A percentile compares a stretch with the other conserved stretches of the same genome.
phyloP scores from a whole-genome alignment of 2,113 vertebrate species.

The Tetraodon nigroviridis region DNA sequence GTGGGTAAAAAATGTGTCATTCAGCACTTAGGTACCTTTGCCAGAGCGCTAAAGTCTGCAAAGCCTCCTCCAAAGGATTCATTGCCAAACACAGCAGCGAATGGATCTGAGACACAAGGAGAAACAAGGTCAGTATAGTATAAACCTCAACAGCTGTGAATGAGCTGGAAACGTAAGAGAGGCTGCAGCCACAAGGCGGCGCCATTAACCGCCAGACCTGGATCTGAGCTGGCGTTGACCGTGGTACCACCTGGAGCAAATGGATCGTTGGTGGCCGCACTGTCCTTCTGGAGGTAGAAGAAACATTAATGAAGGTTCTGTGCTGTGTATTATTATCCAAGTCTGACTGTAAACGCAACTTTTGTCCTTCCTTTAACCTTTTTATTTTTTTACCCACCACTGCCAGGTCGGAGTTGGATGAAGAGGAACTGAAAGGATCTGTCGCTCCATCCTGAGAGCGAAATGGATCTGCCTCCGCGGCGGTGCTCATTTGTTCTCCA shows the following conservation, averaged over 20 bases:
- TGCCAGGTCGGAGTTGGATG: constrained; percentile 45
- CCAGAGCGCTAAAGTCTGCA: constrained; percentile 89
- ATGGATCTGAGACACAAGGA: constrained; percentile 77
- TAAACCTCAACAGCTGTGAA: constrained; percentile 9
- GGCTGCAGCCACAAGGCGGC: constrained; percentile 30
- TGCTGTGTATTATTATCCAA: no score
- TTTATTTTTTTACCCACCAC: constrained; percentile 43
- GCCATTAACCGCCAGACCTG: constrained; percentile 72
- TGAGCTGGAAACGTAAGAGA: no score
- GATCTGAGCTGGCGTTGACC: constrained; percentile 78
- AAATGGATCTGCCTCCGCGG: constrained; percentile 63
- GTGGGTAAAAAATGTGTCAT: not conserved
- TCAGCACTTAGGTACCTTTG: constrained; percentile 79
- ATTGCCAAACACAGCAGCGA: constrained; percentile 89
- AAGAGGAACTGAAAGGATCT: constrained; percentile 66
- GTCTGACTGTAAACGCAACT: no score
- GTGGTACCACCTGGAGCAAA: constrained; percentile 94
- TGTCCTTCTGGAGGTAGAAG: constrained; percentile 76
- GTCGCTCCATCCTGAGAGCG: constrained; percentile 45
- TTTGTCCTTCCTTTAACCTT: no score
- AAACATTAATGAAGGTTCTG: not conserved
- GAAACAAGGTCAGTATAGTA: not conserved
- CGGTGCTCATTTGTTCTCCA: constrained; percentile 38
- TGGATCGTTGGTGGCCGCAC: constrained; percentile 82
- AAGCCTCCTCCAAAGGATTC: constrained; percentile 90